phyloP scores from a whole-genome alignment of 2,888 invertebrate species.

The Apamea monoglypha region DNA sequence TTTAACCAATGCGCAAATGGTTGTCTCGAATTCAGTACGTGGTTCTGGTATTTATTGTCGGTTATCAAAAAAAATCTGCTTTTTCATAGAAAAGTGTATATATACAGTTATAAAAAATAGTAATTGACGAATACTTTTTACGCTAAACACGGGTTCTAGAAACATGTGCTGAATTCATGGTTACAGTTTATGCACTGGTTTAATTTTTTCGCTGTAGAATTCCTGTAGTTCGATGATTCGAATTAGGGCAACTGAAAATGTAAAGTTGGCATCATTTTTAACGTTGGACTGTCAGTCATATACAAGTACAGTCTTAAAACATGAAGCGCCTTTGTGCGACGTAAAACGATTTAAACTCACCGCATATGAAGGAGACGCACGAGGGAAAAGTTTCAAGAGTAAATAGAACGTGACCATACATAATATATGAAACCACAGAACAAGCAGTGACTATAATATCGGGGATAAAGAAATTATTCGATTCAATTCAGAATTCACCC shows the following conservation, averaged over 20 bases:
- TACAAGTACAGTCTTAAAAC: background rate
- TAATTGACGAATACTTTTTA: too few relatives aligned
- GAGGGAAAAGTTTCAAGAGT: slow-evolving; percentile 14
- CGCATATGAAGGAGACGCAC: background rate
- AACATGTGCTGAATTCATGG: too few relatives aligned
- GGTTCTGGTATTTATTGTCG: background rate
- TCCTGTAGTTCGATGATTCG: background rate
- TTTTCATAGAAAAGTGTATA: too few relatives aligned
- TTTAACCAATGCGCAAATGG: background rate
- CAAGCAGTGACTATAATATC: slow-evolving; percentile 17
- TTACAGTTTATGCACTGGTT: too few relatives aligned
- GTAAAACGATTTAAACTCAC: slow-evolving; percentile 12
- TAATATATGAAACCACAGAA: slow-evolving; percentile 28
- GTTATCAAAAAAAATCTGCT: background rate
- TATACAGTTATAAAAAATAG: too few relatives aligned
- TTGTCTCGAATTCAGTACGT: background rate
- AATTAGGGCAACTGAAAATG: background rate
- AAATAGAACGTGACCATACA: slow-evolving; percentile 40
- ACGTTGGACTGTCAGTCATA: background rate
- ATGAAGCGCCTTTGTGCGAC: slow-evolving; percentile 5
- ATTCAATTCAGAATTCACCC: slow-evolving; percentile 25
- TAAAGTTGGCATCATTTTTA: background rate
- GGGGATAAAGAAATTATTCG: slow-evolving; percentile 44
- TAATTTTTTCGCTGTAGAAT: background rate
- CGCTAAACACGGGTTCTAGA: too few relatives aligned